Percentiles rank a stretch among this genome's conserved stretches.
Evolutionary conservation across 2,113 vertebrate genomes (phyloP).

Genomic region (Plectropomus leopardus): DNA sequence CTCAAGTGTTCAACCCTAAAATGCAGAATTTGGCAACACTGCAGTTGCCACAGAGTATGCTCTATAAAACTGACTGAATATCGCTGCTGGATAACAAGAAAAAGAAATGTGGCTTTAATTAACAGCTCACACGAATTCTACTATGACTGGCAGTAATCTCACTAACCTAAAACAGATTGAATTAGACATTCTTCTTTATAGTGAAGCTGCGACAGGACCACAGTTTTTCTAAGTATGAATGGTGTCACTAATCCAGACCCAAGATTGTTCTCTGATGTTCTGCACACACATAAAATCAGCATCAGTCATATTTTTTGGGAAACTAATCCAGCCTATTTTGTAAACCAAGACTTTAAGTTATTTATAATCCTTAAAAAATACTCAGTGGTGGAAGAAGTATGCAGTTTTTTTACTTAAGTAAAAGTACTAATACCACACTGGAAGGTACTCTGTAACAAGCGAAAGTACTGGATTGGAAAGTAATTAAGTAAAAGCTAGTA

Average conservation of each 20-base stretch:
- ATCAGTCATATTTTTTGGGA: not conserved
- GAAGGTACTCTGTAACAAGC: too few species aligned
- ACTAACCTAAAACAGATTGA: constrained; percentile 77
- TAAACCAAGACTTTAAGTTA: not conserved
- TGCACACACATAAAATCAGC: not conserved
- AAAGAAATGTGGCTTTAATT: constrained; percentile 70
- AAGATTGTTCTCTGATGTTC: not conserved
- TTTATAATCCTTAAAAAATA: constrained; percentile 20
- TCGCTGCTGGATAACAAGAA: constrained; percentile 64
- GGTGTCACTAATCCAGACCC: constrained; percentile 1
- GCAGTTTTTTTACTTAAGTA: too few species aligned
- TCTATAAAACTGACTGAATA: constrained; percentile 71
- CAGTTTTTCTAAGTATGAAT: constrained; percentile 15
- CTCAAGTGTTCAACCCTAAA: constrained; percentile 61
- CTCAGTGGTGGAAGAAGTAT: too few species aligned
- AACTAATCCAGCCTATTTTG: not conserved
- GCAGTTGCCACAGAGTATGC: constrained; percentile 70
- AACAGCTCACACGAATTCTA: constrained; percentile 66
- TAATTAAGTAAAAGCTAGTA: too few species aligned
- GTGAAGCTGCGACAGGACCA: constrained; percentile 41
- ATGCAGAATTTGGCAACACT: constrained; percentile 51
- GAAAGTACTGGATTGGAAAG: too few species aligned
- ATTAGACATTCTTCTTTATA: constrained; percentile 40
- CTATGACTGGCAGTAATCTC: constrained; percentile 61
- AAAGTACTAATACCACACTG: too few species aligned